Base-by-base conservation (phyloP, 2,888 invertebrate species). In the Lampropteryx suffumata region DNA sequence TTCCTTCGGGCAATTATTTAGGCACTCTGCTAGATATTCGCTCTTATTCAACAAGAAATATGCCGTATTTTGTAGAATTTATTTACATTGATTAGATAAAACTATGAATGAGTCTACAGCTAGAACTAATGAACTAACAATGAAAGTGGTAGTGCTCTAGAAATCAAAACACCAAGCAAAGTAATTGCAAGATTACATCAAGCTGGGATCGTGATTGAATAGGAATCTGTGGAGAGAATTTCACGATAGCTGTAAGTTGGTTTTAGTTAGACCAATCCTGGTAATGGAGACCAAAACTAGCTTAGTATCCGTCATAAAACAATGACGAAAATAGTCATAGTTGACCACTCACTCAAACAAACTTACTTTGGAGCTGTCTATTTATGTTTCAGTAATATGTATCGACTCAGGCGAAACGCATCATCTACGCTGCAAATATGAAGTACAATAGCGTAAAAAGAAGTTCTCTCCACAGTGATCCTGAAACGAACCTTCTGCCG, bases 401-500 rank as follows among this genome's bases (percentile, higher is more conserved):
- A n/a, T n/a, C n/a, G n/a, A n/a, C n/a, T n/a, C n/a, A n/a, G n/a
- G n/a, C n/a, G n/a, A n/a, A n/a, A n/a, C n/a, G n/a, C n/a, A n/a
- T n/a, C n/a, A n/a, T n/a, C n/a, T n/a, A n/a, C n/a, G n/a, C n/a
- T n/a, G n/a, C n/a, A 17, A 17, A 42, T 10, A 36, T 14, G 3
- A 21, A 37, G 26, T n/a, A 50, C 39, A 47, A 36, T 42, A 51
- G n/a, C 12, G 42, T 8, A 37, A 41, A 35, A 27, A 10, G 57
- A 33, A 63, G 61, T 57, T 57, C 57, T 62, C 57, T 64, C 53
- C 54, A 54, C 60, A 55, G 29, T 37, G 13, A 39, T 51, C 64
- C 64, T 62, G 59, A 49, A 52, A 87, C 90, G 74, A 77, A 89
- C 90, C 89, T 89, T 84, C 86, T 56, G 58, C 64, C 44, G 76